A percentile compares a stretch with the other conserved stretches of the same genome.
Evolutionary conservation across 2,888 invertebrate genomes (phyloP).

Genomic region (Pandemis cinnamomeana): DNA sequence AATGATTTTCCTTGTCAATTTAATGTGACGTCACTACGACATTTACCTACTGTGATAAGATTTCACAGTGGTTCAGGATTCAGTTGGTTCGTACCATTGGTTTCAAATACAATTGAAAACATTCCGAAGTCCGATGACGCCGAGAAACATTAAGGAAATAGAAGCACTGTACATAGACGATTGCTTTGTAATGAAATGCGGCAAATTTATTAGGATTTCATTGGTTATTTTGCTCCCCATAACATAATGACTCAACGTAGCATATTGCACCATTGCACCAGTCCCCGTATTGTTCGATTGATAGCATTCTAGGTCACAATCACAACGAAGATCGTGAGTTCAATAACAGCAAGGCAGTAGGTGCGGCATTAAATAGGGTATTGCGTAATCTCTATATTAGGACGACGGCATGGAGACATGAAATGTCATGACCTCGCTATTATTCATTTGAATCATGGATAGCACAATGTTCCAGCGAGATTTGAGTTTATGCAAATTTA

Average conservation of each 20-base stretch:
- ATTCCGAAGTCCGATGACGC: no score
- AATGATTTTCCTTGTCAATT: no score
- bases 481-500: not conserved
- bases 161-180: not conserved
- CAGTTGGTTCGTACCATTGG: no score
- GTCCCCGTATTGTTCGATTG: conserved; percentile 14
- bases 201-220: not conserved
- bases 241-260: not conserved
- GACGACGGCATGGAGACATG: conserved; percentile 48
- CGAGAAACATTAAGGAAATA: no score
- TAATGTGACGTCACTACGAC: no score
- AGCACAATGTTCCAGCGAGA: not conserved
- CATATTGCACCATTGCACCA: not conserved
- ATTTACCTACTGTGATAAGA: no score
- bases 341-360: conserved; percentile 61
- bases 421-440: conserved; percentile 54
- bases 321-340: conserved; percentile 62
- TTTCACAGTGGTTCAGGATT: no score
- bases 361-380: conserved; percentile 59
- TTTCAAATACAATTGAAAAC: no score
- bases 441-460: conserved; percentile 25
- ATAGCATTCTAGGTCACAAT: conserved; percentile 23
- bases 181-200: not conserved
- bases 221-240: not conserved
- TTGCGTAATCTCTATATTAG: conserved; percentile 67